Percentiles rank a stretch among this genome's conserved stretches.
Conservation (phyloP, 2,797 vertebrate species). For the Buceros bicornis region DNA sequence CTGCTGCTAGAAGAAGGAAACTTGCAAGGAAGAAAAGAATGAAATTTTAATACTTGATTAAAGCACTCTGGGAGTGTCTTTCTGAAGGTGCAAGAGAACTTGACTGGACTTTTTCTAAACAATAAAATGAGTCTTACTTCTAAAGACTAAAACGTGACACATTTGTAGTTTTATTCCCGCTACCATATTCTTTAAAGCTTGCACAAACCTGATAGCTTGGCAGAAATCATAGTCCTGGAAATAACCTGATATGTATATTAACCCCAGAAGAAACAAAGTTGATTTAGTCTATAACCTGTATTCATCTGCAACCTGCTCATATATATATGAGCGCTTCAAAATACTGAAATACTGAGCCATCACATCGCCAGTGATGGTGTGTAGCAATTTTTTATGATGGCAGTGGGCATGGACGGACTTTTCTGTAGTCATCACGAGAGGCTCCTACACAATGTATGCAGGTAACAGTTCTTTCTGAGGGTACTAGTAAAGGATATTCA, state of each 20-base stretch:
- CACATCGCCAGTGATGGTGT: not conserved
- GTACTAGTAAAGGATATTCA: not conserved
- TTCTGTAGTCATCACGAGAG: not conserved
- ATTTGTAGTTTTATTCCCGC: constrained; percentile 17
- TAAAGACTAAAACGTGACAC: constrained; percentile 22
- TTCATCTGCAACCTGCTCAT: not conserved
- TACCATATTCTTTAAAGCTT: constrained; percentile 25
- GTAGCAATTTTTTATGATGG: not conserved
- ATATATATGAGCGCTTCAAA: too few relatives aligned
- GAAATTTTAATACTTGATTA: constrained; percentile 42
- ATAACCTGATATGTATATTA: not conserved
- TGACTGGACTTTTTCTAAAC: constrained; percentile 43
- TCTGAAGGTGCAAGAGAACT: constrained; percentile 45
- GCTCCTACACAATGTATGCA: not conserved
- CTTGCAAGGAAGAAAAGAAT: constrained; percentile 26
- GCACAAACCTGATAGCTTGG: not conserved
- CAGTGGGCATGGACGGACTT: not conserved
- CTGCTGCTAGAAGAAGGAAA: constrained; percentile 21
- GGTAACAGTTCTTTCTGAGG: not conserved
- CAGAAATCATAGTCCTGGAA: constrained; percentile 13
- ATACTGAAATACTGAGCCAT: not conserved
- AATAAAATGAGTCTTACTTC: constrained; percentile 48
- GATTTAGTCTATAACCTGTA: constrained; percentile 1
- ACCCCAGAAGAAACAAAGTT: not conserved
- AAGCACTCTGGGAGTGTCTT: constrained; percentile 27